Evolutionary conservation across 2,797 vertebrate genomes (phyloP).

Genomic region (Rousettus madagascariensis): DNA sequence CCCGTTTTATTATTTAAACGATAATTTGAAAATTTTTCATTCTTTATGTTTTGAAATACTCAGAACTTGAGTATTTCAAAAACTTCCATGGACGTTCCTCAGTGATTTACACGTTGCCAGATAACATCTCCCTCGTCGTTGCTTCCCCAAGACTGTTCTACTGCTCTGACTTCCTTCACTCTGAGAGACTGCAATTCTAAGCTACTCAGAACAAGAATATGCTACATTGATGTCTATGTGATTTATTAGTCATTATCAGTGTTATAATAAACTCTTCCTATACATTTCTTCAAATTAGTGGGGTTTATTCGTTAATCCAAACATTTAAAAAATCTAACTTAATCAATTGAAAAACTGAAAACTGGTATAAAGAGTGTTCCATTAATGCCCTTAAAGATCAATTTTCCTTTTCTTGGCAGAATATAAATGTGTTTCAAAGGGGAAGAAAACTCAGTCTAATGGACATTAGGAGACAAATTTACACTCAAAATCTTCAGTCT

Average conservation of each 20-base stretch:
- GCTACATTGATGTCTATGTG: not conserved
- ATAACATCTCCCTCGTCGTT: not conserved
- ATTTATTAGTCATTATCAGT: slow-evolving; percentile 11
- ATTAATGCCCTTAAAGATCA: slow-evolving; percentile 64
- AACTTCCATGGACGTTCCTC: not conserved
- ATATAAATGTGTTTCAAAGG: slow-evolving; percentile 68
- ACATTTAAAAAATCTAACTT: slow-evolving; percentile 39
- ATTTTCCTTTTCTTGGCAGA: slow-evolving; percentile 65
- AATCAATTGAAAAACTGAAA: slow-evolving; percentile 60
- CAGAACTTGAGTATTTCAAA: not conserved
- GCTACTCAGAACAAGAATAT: not conserved
- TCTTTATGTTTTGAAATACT: not conserved
- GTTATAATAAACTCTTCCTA: slow-evolving; percentile 4
- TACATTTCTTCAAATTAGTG: not conserved
- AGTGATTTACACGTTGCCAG: not conserved
- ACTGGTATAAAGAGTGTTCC: slow-evolving; percentile 38
- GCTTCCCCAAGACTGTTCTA: not conserved
- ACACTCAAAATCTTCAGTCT: slow-evolving; percentile 48
- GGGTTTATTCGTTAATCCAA: slow-evolving; percentile 12
- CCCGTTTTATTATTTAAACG: not conserved
- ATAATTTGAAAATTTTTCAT: not conserved
- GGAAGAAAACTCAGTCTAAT: slow-evolving; percentile 62
- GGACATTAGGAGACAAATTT: slow-evolving; percentile 63
- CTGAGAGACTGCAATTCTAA: not conserved
- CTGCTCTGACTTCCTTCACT: not conserved